Evolutionary conservation across 2,113 vertebrate species (phyloP).

Genomic region (Aspidoscelis tigris): DNA sequence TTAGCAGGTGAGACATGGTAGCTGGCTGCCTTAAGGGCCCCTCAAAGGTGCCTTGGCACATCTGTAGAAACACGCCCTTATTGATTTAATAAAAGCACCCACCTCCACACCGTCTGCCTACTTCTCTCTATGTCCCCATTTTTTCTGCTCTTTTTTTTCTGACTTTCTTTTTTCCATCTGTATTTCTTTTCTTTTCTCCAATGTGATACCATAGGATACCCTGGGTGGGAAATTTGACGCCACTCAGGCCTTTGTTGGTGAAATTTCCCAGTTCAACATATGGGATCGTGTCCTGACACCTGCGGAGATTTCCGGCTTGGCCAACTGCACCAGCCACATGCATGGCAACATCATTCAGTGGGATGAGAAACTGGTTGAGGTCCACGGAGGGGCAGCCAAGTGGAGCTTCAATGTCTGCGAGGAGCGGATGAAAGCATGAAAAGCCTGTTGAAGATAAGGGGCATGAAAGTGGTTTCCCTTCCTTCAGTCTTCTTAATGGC

Average conservation of each 20-base stretch:
- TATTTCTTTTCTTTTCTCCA: not conserved
- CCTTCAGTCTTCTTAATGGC: not conserved
- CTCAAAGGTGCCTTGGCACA: no score
- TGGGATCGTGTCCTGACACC: constrained; percentile 92
- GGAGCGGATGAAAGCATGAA: constrained; percentile 82
- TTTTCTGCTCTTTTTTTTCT: constrained; percentile 6
- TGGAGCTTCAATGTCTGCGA: constrained; percentile 83
- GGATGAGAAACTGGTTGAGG: constrained; percentile 90
- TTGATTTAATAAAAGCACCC: no score
- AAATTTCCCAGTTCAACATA: constrained; percentile 91
- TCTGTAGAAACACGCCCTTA: no score
- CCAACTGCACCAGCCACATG: constrained; percentile 85
- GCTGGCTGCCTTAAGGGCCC: no score
- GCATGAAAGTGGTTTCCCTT: not conserved
- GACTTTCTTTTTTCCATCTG: not conserved
- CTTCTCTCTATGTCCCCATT: not conserved
- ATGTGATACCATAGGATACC: constrained; percentile 79
- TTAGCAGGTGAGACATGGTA: no score
- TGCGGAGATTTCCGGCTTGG: constrained; percentile 84
- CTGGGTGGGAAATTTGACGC: constrained; percentile 93
- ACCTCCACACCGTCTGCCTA: no score
- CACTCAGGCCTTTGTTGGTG: constrained; percentile 93
- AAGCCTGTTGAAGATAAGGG: constrained; percentile 44
- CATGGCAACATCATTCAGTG: constrained; percentile 91
- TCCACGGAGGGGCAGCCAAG: constrained; percentile 90